These are phyloP conservation scores for Cryptocheilus praepositus DNA, from an alignment of 2,888 invertebrate genomes.

Conservation along the genomic window DNA sequence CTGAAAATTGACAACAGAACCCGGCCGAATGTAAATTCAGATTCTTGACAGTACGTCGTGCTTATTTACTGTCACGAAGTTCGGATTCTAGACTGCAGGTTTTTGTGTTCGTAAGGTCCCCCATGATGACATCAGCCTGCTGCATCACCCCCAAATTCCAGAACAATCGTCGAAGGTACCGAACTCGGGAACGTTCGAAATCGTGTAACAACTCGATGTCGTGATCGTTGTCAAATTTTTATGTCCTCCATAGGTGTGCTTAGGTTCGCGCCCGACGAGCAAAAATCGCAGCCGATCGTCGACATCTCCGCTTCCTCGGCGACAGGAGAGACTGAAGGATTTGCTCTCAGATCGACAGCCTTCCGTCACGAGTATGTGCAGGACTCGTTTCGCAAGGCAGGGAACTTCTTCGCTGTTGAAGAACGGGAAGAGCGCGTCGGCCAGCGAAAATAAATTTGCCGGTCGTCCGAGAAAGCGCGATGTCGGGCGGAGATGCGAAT, in stretches of 20 bases:
- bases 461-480: background rate
- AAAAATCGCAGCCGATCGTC: conserved; percentile 19
- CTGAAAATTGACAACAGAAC: no score
- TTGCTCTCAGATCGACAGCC: conserved; percentile 6
- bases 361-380: conserved; percentile 52
- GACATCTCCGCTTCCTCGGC: conserved; percentile 15
- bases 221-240: conserved; percentile 56
- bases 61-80: no score
- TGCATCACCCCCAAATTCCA: no score
- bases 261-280: conserved; percentile 25
- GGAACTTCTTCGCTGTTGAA: no score
- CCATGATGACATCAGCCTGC: no score
- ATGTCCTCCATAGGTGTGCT: conserved; percentile 45
- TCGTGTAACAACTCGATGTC: conserved; percentile 48
- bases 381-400: conserved; percentile 39
- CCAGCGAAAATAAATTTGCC: no score
- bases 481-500: conserved; percentile 4
- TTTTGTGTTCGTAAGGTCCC: no score
- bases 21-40: no score
- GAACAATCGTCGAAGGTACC: no score
- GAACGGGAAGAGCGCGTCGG: no score
- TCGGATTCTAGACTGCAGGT: no score
- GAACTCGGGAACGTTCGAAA: conserved; percentile 6
- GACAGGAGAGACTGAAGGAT: conserved; percentile 2
- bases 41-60: no score